Conservation (phyloP, 92 coral and sea anemone genomes). For the Ricordea florida region DNA sequence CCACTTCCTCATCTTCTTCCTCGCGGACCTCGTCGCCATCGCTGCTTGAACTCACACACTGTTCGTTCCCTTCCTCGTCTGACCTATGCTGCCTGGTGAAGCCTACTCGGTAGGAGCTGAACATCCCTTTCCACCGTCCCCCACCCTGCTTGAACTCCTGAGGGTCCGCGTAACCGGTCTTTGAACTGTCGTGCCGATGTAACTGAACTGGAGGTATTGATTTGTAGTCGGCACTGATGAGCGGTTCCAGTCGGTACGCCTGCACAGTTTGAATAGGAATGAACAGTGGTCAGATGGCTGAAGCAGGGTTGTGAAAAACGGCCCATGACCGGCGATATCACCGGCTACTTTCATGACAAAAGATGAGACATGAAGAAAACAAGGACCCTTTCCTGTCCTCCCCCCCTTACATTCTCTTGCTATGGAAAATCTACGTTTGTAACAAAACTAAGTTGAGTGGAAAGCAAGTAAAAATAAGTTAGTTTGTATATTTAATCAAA, state of each 20-base stretch:
- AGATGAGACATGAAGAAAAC: too few species aligned
- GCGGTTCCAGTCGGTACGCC: slow-evolving; percentile 99
- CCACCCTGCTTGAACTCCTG: slow-evolving; percentile 59
- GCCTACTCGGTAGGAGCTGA: slow-evolving; percentile 46
- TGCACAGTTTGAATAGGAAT: too few species aligned
- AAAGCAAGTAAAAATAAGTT: too few species aligned
- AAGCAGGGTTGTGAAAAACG: too few species aligned
- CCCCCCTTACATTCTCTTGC: too few species aligned
- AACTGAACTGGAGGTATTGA: slow-evolving; percentile 82
- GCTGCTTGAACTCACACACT: slow-evolving; percentile 28
- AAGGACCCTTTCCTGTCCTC: too few species aligned
- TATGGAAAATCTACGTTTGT: too few species aligned
- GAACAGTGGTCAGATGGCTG: too few species aligned
- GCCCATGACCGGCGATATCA: too few species aligned
- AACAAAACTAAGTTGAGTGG: too few species aligned
- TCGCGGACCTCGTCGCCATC: slow-evolving; percentile 14
- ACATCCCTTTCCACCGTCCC: slow-evolving; percentile 66
- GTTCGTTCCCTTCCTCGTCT: slow-evolving; percentile 46
- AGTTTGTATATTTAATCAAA: too few species aligned
- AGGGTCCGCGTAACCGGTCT: slow-evolving; percentile 62
- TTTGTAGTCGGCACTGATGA: slow-evolving; percentile 84
- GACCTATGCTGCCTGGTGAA: slow-evolving; percentile 39
- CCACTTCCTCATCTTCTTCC: slow-evolving; percentile 48
- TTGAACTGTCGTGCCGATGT: slow-evolving; percentile 79
- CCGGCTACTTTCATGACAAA: too few species aligned